Evolutionary conservation across 2,888 invertebrate genomes (phyloP), one percentile per base, ranked within the genome.

Genomic region (Athalia circularis): DNA sequence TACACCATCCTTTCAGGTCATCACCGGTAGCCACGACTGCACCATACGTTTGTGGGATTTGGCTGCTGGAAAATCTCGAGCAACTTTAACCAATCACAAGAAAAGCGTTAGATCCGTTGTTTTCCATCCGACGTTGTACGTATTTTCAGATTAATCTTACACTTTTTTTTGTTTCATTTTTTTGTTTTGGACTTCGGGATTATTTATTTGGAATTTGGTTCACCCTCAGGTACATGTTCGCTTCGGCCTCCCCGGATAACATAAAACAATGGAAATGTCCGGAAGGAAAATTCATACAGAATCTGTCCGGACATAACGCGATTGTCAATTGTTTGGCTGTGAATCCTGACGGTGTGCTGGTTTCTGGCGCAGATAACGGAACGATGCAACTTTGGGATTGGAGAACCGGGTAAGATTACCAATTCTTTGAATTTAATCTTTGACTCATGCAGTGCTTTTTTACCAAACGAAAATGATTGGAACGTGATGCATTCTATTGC

Each of bases 181-280:
- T 77, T 61, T 52, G n/a, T 67, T 74, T 74, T 74, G 79, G 80
- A 79, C 29, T 75, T 29, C 62, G 11, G 7, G 8, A 7, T 4
- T 68, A 43, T 11, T 11, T 59, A 5, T 8, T 65, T 78, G 43
- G n/a, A 48, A 48, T 70, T 54, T 43, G 57, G 9, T 75, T 65
- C 68, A 62, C n/a, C 64, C 80, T 48, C 11, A 87, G 93, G 80
- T 94, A 99, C 90, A 98, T 98, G 93, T 99, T 99, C 91, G 99
- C 97, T 0, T 98, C 98, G 0, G 99, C 97, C 0, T 98, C 99
- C 0, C 98, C 99, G 0, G 99, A 99, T 89, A 99, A 99, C 88
- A 97, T 99, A 82, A 99, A 99, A 88, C 98, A 99, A 89, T 99
- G 99, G 99, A 97, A 96, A 89, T 98, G 98, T 87, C 99, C 99